A percentile compares a stretch with the other conserved stretches of the same genome.
phyloP scores from a whole-genome alignment of 2,113 vertebrate genomes.

The Prionailurus viverrinus region DNA sequence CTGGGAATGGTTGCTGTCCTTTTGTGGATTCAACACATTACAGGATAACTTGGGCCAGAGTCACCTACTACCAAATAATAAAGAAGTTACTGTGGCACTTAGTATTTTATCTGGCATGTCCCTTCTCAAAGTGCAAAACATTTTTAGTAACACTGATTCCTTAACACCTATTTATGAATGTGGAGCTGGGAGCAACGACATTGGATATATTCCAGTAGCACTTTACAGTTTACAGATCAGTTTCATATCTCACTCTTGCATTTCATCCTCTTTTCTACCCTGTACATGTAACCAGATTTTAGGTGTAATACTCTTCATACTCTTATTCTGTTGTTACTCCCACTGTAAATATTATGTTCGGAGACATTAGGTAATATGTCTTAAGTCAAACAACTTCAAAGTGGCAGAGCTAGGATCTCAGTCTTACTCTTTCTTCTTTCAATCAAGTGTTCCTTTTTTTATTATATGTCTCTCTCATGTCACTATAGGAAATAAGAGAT shows the following conservation, averaged over 20 bases:
- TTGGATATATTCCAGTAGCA: conserved; percentile 5
- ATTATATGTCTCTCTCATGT: background rate
- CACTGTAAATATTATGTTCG: background rate
- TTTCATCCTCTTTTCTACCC: background rate
- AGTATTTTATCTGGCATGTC: conserved; percentile 41
- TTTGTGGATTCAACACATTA: background rate
- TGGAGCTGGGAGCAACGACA: background rate
- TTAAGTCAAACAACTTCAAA: conserved; percentile 44
- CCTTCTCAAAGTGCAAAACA: conserved; percentile 35
- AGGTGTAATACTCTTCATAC: background rate
- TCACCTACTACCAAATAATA: background rate
- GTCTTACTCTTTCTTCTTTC: background rate
- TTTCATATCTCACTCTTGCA: conserved; percentile 55
- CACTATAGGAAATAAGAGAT: background rate
- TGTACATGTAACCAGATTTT: background rate
- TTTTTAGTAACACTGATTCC: background rate
- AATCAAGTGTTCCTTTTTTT: background rate
- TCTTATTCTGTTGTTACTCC: conserved; percentile 9
- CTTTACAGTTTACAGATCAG: background rate
- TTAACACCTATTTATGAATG: conserved; percentile 22
- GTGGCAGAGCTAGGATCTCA: background rate
- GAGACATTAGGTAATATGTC: background rate
- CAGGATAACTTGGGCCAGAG: conserved; percentile 48
- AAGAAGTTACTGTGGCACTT: conserved; percentile 39
- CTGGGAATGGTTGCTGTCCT: background rate